Conservation (phyloP, 2,888 invertebrate genomes). For the Tetranychus truncatus region DNA sequence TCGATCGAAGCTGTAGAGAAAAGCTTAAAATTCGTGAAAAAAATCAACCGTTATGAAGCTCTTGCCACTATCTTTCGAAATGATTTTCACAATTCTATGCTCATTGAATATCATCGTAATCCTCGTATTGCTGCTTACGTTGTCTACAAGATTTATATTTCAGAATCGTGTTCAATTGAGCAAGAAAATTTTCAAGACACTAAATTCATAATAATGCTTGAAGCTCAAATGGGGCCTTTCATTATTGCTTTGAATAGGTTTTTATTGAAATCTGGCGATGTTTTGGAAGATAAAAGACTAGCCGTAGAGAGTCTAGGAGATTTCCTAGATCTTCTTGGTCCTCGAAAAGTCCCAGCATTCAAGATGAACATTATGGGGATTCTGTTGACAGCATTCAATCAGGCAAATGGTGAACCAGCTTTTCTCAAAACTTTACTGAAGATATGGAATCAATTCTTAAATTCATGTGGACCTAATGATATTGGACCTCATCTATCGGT, state of each 20-base stretch:
- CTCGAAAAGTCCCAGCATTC: background rate
- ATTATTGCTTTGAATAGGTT: background rate
- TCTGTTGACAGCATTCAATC: background rate
- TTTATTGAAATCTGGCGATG: background rate
- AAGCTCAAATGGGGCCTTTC: background rate
- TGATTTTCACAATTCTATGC: background rate
- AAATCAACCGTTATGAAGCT: background rate
- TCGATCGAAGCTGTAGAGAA: background rate
- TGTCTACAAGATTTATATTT: background rate
- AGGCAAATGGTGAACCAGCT: background rate
- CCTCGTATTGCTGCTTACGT: background rate
- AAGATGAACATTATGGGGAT: background rate
- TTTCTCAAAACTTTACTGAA: background rate
- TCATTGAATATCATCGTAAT: background rate
- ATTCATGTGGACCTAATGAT: background rate
- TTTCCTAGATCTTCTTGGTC: background rate
- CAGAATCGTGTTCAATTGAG: background rate
- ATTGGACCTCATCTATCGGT: background rate
- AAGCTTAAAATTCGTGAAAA: background rate
- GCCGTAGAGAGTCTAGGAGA: background rate
- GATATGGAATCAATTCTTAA: background rate
- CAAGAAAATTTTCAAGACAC: background rate
- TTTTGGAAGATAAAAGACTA: background rate
- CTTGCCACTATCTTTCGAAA: background rate
- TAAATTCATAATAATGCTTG: background rate